Evolutionary conservation across 2,888 invertebrate species (phyloP).

Genomic region (Gnatocerus cornutus): DNA sequence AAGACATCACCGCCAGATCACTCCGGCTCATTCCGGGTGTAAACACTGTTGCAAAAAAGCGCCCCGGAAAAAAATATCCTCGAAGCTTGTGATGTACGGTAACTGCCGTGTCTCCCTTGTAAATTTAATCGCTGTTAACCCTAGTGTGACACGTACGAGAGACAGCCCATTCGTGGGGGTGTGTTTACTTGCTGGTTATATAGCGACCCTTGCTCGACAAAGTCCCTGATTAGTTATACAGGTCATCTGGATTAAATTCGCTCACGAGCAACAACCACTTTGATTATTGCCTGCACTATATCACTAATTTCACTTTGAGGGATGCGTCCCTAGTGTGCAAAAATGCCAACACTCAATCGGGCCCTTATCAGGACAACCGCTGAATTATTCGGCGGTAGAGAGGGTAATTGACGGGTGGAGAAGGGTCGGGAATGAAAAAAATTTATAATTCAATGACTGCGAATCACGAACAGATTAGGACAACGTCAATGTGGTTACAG

Average conservation of each 20-base stretch:
- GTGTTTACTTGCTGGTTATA: conserved; percentile 35
- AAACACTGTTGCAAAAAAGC: not conserved
- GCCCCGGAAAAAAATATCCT: not conserved
- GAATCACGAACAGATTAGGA: not conserved
- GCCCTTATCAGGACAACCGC: not conserved
- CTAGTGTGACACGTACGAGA: conserved; percentile 43
- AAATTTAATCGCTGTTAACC: conserved; percentile 47
- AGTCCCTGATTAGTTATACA: conserved; percentile 47
- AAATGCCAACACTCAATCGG: not conserved
- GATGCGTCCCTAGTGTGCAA: not conserved
- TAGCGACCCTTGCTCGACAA: conserved; percentile 41
- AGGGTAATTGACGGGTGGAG: conserved; percentile 25
- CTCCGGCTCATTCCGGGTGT: not conserved
- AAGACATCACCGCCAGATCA: conserved; percentile 4
- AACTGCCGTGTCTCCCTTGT: conserved; percentile 34
- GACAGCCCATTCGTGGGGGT: conserved; percentile 38
- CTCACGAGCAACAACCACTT: conserved; percentile 37
- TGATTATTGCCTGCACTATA: conserved; percentile 40
- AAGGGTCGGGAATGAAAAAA: conserved; percentile 23
- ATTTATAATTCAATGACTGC: conserved; percentile 25
- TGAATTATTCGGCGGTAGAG: conserved; percentile 8
- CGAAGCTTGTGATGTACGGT: conserved; percentile 31
- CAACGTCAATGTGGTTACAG: no score
- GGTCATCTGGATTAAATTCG: conserved; percentile 43
- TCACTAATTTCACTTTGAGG: conserved; percentile 38